Base-by-base conservation (phyloP, 2,888 invertebrate species). In the Parelbella ahira region DNA sequence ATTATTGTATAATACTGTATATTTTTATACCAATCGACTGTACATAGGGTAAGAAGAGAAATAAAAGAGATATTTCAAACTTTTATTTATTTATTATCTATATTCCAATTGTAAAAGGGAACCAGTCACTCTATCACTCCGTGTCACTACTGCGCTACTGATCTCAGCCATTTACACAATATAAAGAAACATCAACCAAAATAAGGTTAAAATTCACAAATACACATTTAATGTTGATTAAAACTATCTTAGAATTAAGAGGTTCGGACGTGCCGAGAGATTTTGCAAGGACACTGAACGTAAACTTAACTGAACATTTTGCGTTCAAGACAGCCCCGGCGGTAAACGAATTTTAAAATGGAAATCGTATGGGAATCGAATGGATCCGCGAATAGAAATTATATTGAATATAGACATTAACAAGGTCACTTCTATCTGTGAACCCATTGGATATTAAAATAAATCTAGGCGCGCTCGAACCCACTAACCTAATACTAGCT, bases 41-140 rank as follows among this genome's bases (percentile, higher is more conserved):
- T 53, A 56, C 47, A 52, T 50, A 50, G 41, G 41, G 21, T 39
- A 32, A 33, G 27, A 49, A 10, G 18, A 25, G 25, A 36, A 25
- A 36, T 36, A 36, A 36, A 78, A 74, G 61, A 67, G 54, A 64
- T 56, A 64, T 68, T 58, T 77, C 74, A 77, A 83, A 81, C 74
- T 80, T 86, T 83, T 80, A 73, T 80, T 83, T 73, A 73, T 82
- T 76, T 81, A 82, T 81, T 83, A 78, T 78, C 81, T 83, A 83
- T 84, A 76, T 75, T 84, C 78, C 83, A 87, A 84, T 86, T 86
- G 84, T 84, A 86, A 87, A 87, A 84, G 77, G 78, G 79, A 78
- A 74, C 78, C 86, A 82, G 64, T 82, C 86, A 81, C 75, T 74
- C 82, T 80, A 75, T 77, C 86, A 80, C 77, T 77, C 80, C 75